Base-by-base conservation (phyloP, 2,797 vertebrate species). In the Pogonophryne albipinna region DNA sequence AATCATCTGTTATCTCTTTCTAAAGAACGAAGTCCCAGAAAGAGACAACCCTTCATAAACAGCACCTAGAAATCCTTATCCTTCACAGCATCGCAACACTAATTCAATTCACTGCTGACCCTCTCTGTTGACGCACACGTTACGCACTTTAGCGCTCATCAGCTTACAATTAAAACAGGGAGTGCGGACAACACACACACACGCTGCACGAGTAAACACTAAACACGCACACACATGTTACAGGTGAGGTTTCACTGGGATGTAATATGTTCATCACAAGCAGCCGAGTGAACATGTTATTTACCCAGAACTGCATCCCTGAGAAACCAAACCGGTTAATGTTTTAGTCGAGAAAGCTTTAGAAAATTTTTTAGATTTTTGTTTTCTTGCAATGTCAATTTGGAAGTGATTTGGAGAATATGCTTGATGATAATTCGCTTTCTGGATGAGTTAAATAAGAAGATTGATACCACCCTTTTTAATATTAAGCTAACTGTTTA, bases 321-420 rank as follows among this genome's bases (percentile, higher is more conserved):
- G 20, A 23, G 66, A 55, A 58, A 55, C 34, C 75, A 76, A 55
- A n/a, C 23, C 17, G n/a, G 70, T 44, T 58, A 76, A 46, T 83
- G 78, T 79, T 85, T 78, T 87, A 83, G 79, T 58, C 41, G 60
- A 66, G 27, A 27, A 79, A 55, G 73, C 71, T 84, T 90, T 89
- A 87, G 82, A 73, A 73, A 56, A 66, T 0, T 45, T 74, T 56
- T 63, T 79, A 66, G 45, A 61, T 66, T 66, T 69, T 0, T 55
- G 66, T 86, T 85, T 83, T 91, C 50, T 83, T 82, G 64, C 59
- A 74, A 77, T 85, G 82, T 91, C 74, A 80, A 74, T 38, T 64
- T 71, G 65, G 51, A 27, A 27, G 27, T 27, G 27, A 27, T 27
- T 74, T 49, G 61, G 58, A 14, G 71, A 69, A 55, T 64, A 2